These are phyloP conservation scores for Sesia bembeciformis DNA, from an alignment of 2,888 invertebrate species.

Conservation along the genomic window DNA sequence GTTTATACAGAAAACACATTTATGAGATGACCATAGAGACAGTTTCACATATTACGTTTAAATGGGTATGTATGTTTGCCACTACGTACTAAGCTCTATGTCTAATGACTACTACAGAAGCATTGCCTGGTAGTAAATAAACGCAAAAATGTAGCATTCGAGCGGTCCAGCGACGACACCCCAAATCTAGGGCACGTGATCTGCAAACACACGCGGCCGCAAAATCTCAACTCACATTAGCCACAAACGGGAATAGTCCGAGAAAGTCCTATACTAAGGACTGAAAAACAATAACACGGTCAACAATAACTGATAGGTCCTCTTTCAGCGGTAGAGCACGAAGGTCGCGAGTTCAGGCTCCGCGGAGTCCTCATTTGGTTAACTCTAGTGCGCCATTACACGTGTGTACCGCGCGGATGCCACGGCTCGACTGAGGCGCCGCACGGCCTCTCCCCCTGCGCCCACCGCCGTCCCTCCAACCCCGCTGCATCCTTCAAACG, in stretches of 20 bases:
- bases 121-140: conserved; percentile 46
- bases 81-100: conserved; percentile 15
- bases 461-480: conserved; percentile 9
- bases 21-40: background rate
- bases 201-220: conserved; percentile 41
- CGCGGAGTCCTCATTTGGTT: conserved; percentile 59
- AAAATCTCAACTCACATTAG: conserved; percentile 62
- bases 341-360: conserved; percentile 37
- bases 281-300: conserved; percentile 38
- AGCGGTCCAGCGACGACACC: conserved; percentile 53
- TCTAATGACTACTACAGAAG: conserved; percentile 33
- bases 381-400: conserved; percentile 28
- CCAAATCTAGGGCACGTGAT: conserved; percentile 64
- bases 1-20: background rate
- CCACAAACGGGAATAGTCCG: conserved; percentile 58
- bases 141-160: conserved; percentile 47
- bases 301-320: conserved; percentile 38
- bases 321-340: conserved; percentile 23
- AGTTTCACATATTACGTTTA: background rate
- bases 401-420: conserved; percentile 39
- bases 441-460: conserved; percentile 17
- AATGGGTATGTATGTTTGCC: conserved; percentile 4
- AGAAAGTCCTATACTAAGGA: conserved; percentile 34
- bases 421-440: conserved; percentile 55
- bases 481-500: conserved; percentile 61